Base-by-base conservation (phyloP, 2,888 invertebrate genomes). In the Monopis laevigella region DNA sequence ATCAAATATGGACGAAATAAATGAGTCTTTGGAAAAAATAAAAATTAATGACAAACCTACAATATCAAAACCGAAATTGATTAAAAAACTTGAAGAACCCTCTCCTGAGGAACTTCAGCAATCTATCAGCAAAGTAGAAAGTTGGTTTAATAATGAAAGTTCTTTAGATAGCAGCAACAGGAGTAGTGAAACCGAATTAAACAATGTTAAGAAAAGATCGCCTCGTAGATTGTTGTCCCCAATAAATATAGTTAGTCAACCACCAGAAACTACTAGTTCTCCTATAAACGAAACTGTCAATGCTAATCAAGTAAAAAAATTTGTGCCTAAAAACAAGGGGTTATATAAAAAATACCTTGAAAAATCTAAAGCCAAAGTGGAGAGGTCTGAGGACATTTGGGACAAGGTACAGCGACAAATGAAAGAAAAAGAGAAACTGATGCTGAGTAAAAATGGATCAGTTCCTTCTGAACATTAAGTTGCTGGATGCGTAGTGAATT, bases 81-180 rank as follows among this genome's bases (percentile, higher is more conserved):
- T n/a, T n/a, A n/a, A n/a, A n/a, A n/a, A n/a, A n/a, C n/a, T n/a
- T n/a, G 24, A 21, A 21, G 6, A 21, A 8, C 24, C 24, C 6
- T 21, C 24, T 7, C 3, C 13, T 5, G 14, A 30, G 4, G 32
- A 32, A 12, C 35, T 58, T 0, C 49, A 54, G 43, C 48, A 53
- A n/a, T 62, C 64, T 0, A 59, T 62, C 3, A 47, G 53, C 0
- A 65, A 63, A 43, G 66, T 66, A 0, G 59, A 51, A 1, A 48
- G 47, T 4, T 66, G 66, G 66, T 40, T 66, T 0, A 48, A 51
- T 8, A 45, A 49, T 5, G 4, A 28, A 28, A n/a, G n/a, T n/a
- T n/a, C 28, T 11, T 28, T n/a, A 8, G 6, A n/a, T 11, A n/a
- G 28, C 28, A 28, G 10, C 8, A 29, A n/a, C 11, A 29, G 14